Evolutionary conservation across 2,888 invertebrate genomes (phyloP).

Genomic region (Cryptus armator): DNA sequence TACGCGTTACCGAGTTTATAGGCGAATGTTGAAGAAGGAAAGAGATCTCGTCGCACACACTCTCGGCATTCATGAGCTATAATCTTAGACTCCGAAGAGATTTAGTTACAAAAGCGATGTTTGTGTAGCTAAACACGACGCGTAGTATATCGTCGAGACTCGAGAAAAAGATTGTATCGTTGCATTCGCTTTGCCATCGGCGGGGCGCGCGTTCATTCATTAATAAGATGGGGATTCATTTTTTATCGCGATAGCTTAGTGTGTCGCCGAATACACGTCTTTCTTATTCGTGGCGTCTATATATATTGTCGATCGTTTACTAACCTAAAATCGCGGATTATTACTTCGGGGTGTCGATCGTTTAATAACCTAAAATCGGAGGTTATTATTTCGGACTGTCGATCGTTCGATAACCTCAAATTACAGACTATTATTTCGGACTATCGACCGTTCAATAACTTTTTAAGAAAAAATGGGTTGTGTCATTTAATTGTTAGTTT

Average conservation of each 20-base stretch:
- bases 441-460: no score
- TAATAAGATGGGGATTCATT: constrained; percentile 43
- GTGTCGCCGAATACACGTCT: not conserved
- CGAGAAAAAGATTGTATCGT: constrained; percentile 43
- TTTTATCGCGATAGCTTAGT: constrained; percentile 9
- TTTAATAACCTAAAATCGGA: no score
- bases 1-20: constrained; percentile 1
- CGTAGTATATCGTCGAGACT: constrained; percentile 33
- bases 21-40: constrained; percentile 12
- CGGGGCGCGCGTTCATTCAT: constrained; percentile 60
- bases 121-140: constrained; percentile 55
- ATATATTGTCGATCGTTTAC: no score
- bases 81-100: constrained; percentile 37
- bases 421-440: no score
- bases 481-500: no score
- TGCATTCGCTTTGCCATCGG: constrained; percentile 27
- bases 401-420: no score
- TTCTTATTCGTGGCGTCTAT: not conserved
- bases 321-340: no score
- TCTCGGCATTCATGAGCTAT: constrained; percentile 53
- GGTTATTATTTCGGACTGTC: no score
- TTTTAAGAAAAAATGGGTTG: no score
- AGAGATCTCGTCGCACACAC: constrained; percentile 11
- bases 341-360: no score
- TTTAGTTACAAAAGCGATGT: constrained; percentile 63